Base-by-base conservation (phyloP, 2,888 invertebrate species). In the Coelogynopora nodosa region DNA sequence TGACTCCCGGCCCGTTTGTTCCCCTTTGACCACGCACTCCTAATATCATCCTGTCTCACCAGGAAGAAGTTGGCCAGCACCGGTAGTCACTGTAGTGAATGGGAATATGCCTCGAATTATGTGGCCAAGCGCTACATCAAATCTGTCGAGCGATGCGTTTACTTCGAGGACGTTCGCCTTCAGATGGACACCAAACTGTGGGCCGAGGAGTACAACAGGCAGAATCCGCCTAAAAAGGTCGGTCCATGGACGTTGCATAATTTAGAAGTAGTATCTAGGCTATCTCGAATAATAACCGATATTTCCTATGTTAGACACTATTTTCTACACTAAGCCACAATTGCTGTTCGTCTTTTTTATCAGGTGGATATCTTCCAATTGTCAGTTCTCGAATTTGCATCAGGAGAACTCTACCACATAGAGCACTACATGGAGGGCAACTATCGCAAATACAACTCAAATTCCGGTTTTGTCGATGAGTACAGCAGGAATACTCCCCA, bases 121-220 rank as follows among this genome's bases (percentile, higher is more conserved):
- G 93, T 94, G 85, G 93, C 93, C 31, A 94, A 94, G 89, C 89
- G 90, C 23, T 93, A 93, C 90, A 93, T 93, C 90, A 92, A 92
- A 84, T 89, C 90, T 31, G 93, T 93, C 2, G 92, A 92, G 67
- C 89, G 92, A 27, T 90, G 92, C 23, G 92, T 93, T 0, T 93
- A 93, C 89, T 93, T 93, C 90, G 93, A 93, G 88, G 93, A 94
- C 90, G 93, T 94, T 31, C 91, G 91, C 87, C 91, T 94, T n/a
- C 93, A 93, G 90, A 93, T 93, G 93, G 93, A 93, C 90, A 93
- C 93, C 30, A 93, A 93, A 89, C 90, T 94, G 80, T 93, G 93
- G 93, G 93, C 93, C 10, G 93, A 93, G 89, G 93, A 93, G 89
- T 93, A 92, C 90, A 93, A 93, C 89, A 89, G 93, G 80, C 93